Evolutionary conservation across 1,140 invertebrate species (phyloP).

Genomic region (Drosophila subobscura): DNA sequence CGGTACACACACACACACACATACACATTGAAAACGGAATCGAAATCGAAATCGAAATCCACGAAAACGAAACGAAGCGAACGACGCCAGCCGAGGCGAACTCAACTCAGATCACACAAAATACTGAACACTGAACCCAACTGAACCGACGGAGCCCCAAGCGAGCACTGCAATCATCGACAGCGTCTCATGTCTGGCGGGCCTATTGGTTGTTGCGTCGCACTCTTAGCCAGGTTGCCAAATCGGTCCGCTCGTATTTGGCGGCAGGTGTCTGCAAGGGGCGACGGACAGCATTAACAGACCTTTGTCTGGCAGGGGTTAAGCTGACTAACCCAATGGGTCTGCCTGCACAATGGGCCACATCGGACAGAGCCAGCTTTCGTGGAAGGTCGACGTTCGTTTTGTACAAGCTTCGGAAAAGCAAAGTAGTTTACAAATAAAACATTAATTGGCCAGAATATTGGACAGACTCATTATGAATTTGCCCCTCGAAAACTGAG

Average conservation of each 20-base stretch:
- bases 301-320: slow-evolving; percentile 14
- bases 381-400: no score
- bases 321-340: slow-evolving; percentile 10
- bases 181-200: slow-evolving; percentile 25
- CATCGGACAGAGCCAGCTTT: no score
- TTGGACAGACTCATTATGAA: no score
- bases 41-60: slow-evolving; percentile 50
- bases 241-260: slow-evolving; percentile 44
- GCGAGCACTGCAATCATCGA: slow-evolving; percentile 24
- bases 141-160: slow-evolving; percentile 32
- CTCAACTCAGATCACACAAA: not conserved
- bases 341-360: slow-evolving; percentile 26
- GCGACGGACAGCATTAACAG: slow-evolving; percentile 24
- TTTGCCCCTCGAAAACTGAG: no score
- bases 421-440: not conserved
- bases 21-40: slow-evolving; percentile 10
- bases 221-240: slow-evolving; percentile 40
- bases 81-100: slow-evolving; percentile 25
- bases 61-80: slow-evolving; percentile 45
- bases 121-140: slow-evolving; percentile 13
- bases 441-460: no score
- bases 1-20: slow-evolving; percentile 18
- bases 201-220: slow-evolving; percentile 28
- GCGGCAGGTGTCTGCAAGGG: slow-evolving; percentile 34
- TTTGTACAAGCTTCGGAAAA: no score